Evolutionary conservation across 2,888 invertebrate genomes (phyloP).

Genomic region (Luperina testacea): DNA sequence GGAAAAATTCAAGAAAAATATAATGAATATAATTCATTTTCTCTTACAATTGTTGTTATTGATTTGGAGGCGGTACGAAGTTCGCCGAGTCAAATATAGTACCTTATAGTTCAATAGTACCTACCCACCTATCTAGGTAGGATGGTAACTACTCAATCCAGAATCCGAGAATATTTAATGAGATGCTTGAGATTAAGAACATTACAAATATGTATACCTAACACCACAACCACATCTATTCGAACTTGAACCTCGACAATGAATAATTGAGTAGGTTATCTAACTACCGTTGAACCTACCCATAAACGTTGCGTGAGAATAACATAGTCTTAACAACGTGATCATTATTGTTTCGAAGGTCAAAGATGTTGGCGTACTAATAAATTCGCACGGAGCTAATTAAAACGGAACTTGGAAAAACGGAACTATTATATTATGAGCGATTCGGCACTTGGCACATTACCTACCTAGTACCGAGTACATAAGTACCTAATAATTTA

Average conservation of each 20-base stretch:
- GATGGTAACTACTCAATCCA: neutral
- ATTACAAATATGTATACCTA: neutral
- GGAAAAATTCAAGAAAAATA: too few relatives aligned
- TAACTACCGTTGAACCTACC: constrained; percentile 63
- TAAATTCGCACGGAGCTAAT: constrained; percentile 56
- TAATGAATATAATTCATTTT: too few relatives aligned
- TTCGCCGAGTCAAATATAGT: too few relatives aligned
- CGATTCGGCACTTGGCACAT: constrained; percentile 1
- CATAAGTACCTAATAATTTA: neutral
- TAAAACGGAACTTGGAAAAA: constrained; percentile 44
- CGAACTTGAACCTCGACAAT: constrained; percentile 76
- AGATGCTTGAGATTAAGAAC: neutral
- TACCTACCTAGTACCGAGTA: too few relatives aligned
- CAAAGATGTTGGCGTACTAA: constrained; percentile 65
- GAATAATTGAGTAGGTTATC: constrained; percentile 66
- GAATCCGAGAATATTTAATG: neutral
- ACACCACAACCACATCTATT: neutral
- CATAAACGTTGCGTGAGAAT: constrained; percentile 80
- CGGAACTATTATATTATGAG: constrained; percentile 41
- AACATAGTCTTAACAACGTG: constrained; percentile 74
- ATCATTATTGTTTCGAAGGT: constrained; percentile 82
- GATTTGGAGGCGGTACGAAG: too few relatives aligned
- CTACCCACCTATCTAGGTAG: too few relatives aligned
- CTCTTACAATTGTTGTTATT: too few relatives aligned
- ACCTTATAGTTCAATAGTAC: too few relatives aligned